Evolutionary conservation across 2,797 vertebrate genomes (phyloP).

Genomic region (Threskiornis aethiopicus): DNA sequence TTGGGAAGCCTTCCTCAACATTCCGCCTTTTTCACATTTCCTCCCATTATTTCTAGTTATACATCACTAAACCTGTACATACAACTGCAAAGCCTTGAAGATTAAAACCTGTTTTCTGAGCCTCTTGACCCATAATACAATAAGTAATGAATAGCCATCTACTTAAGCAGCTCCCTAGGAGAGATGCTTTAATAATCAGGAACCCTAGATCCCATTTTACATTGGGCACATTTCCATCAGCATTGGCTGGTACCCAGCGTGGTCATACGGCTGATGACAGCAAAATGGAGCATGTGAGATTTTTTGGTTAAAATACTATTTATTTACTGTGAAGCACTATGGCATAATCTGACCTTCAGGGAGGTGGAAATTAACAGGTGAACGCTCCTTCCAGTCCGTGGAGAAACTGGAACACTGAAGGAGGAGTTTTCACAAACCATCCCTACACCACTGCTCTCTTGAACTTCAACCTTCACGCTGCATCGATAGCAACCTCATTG

Average conservation of each 20-base stretch:
- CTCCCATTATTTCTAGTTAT: background rate
- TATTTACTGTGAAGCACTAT: background rate
- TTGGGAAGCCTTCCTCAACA: background rate
- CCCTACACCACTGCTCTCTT: background rate
- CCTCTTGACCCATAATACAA: background rate
- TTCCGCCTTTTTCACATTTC: background rate
- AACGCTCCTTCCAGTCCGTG: background rate
- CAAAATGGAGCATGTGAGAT: background rate
- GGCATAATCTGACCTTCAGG: background rate
- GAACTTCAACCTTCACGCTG: background rate
- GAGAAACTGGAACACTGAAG: background rate
- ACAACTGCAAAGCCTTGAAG: background rate
- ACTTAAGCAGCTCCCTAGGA: background rate
- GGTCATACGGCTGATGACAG: background rate
- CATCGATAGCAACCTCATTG: fast-evolving
- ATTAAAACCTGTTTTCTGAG: background rate
- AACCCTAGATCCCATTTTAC: background rate
- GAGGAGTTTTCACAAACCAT: background rate
- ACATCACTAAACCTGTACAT: background rate
- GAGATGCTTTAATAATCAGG: background rate
- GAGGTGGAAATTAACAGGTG: background rate
- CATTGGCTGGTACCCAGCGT: background rate
- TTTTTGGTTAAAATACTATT: background rate
- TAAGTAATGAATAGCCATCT: background rate
- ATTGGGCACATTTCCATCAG: background rate